phyloP scores from a whole-genome alignment of 2,113 vertebrate species.

The Callocephalon fimbriatum region DNA sequence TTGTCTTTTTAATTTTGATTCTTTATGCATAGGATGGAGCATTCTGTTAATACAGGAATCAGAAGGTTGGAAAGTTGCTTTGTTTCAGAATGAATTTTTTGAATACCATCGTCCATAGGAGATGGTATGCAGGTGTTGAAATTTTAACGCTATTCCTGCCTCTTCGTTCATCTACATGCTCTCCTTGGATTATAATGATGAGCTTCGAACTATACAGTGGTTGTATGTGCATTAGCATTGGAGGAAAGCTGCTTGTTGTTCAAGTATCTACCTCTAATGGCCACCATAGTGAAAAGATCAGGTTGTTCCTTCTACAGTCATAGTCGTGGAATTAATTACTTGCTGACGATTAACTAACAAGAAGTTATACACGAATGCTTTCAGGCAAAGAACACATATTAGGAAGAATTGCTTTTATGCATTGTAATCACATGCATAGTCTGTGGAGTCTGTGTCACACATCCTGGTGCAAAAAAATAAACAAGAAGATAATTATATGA shows the following conservation, averaged over 20 bases:
- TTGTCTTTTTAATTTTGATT: background rate
- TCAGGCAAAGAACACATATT: background rate
- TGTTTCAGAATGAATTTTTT: background rate
- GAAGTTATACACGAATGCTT: background rate
- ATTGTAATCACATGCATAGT: background rate
- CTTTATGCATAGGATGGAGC: background rate
- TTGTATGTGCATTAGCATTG: background rate
- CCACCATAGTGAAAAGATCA: background rate
- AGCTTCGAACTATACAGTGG: background rate
- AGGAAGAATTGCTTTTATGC: background rate
- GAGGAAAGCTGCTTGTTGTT: background rate
- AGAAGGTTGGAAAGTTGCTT: background rate
- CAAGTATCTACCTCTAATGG: background rate
- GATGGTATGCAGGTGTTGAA: background rate
- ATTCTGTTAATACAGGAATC: background rate
- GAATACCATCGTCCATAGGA: background rate
- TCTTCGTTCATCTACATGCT: background rate
- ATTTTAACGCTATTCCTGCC: background rate
- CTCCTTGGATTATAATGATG: background rate
- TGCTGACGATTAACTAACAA: background rate
- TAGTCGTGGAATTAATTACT: background rate
- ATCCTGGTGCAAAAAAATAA: background rate
- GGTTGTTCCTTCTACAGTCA: background rate
- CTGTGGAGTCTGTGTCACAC: background rate
- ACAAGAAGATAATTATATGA: background rate